A percentile compares a stretch with the other conserved stretches of the same genome.
These are phyloP conservation scores for Alfaro cultratus DNA, from an alignment of 2,797 vertebrate genomes.

Conservation along the genomic window DNA sequence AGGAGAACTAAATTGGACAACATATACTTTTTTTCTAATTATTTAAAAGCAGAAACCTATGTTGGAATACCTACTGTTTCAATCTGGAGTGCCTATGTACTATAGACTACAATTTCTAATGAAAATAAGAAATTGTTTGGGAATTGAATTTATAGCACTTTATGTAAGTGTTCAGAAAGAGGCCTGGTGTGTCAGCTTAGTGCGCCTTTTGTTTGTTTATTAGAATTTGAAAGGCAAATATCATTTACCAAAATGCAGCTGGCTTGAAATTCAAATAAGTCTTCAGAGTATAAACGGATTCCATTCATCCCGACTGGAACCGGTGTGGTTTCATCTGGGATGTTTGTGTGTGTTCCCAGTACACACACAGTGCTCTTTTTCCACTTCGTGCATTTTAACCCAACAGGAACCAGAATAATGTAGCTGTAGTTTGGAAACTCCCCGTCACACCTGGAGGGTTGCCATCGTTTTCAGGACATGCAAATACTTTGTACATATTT, in stretches of 20 bases:
- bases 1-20: background rate
- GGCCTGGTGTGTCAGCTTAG: slow-evolving; percentile 1
- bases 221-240: slow-evolving; percentile 55
- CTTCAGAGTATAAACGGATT: slow-evolving; percentile 4
- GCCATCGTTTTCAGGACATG: background rate
- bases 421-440: background rate
- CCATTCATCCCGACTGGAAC: background rate
- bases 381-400: background rate
- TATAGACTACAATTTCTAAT: background rate
- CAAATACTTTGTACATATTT: background rate
- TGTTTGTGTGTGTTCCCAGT: background rate
- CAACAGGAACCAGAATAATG: background rate
- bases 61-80: background rate
- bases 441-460: background rate
- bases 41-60: background rate
- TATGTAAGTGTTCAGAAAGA: background rate
- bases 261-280: slow-evolving; percentile 53
- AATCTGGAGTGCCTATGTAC: background rate
- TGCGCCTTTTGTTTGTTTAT: background rate
- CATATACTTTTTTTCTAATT: background rate
- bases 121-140: background rate
- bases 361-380: background rate
- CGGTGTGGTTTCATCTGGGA: background rate
- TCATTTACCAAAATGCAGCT: slow-evolving; percentile 7
- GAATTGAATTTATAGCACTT: background rate